Evolutionary conservation across 2,888 invertebrate species (phyloP).

Genomic region (Formica aserva): DNA sequence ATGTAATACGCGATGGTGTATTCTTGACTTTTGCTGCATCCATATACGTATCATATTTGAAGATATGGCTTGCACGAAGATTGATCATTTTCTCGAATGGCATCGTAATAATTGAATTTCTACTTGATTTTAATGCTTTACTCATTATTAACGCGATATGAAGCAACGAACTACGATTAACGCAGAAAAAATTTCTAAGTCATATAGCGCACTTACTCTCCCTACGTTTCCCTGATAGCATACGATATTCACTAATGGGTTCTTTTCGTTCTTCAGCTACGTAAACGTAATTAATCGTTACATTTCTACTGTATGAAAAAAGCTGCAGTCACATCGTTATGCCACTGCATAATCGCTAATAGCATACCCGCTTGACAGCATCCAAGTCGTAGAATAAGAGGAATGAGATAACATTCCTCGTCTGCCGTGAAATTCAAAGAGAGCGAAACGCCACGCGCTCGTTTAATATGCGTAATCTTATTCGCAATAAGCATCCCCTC

Average conservation of each 20-base stretch:
- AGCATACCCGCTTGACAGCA: slow-evolving; percentile 22
- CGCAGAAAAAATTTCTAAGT: neutral
- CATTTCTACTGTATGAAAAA: slow-evolving; percentile 22
- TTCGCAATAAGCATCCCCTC: slow-evolving; percentile 42
- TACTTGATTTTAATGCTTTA: neutral
- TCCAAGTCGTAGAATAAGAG: slow-evolving; percentile 43
- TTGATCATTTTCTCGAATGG: slow-evolving; percentile 15
- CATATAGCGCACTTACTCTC: neutral
- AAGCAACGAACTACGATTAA: neutral
- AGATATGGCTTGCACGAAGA: neutral
- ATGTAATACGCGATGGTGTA: slow-evolving; percentile 60
- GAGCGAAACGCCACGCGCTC: slow-evolving; percentile 42
- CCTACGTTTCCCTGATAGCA: slow-evolving; percentile 4
- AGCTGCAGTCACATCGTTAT: slow-evolving; percentile 41
- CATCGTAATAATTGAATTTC: neutral
- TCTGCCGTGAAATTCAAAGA: slow-evolving; percentile 44
- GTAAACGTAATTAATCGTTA: slow-evolving; percentile 45
- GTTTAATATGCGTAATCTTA: slow-evolving; percentile 54
- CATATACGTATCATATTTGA: slow-evolving; percentile 6
- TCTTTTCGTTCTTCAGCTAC: slow-evolving; percentile 12
- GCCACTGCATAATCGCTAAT: slow-evolving; percentile 27
- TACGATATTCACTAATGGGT: slow-evolving; percentile 18
- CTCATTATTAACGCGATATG: neutral
- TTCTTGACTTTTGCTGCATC: slow-evolving; percentile 18
- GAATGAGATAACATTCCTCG: slow-evolving; percentile 44